phyloP scores from a whole-genome alignment of 2,888 invertebrate genomes.

The Synergus japonicus region DNA sequence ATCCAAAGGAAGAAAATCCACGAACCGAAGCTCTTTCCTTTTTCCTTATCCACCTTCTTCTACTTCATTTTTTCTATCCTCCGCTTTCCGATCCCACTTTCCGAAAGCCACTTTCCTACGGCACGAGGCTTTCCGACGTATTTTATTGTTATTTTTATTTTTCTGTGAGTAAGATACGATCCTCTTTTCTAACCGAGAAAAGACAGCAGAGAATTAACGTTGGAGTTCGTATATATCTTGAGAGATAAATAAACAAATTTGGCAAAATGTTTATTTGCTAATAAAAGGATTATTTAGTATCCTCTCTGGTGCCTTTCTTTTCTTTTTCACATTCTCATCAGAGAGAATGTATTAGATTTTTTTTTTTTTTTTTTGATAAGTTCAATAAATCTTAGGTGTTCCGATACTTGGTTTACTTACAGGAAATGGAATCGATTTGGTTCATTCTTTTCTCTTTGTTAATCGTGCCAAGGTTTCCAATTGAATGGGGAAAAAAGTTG shows the following conservation, averaged over 20 bases:
- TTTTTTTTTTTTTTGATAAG: neutral
- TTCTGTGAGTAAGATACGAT: conserved; percentile 53
- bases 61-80: conserved; percentile 51
- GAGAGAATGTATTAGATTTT: too few species aligned
- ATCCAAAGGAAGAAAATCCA: conserved; percentile 34
- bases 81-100: conserved; percentile 57
- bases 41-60: conserved; percentile 49
- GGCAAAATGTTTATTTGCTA: neutral
- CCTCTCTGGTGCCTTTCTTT: too few species aligned
- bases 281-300: neutral
- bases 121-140: conserved; percentile 45
- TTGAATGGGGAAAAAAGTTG: neutral
- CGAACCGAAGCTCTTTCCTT: conserved; percentile 46
- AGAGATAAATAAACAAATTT: neutral
- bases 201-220: neutral
- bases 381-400: too few species aligned
- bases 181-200: conserved; percentile 21
- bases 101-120: conserved; percentile 55
- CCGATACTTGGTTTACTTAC: neutral
- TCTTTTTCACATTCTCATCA: too few species aligned
- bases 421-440: neutral
- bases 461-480: neutral
- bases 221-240: neutral
- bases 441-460: neutral
- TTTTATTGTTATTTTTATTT: conserved; percentile 54